Percentiles rank a stretch among this genome's conserved stretches.
Evolutionary conservation across 2,113 vertebrate genomes (phyloP).

Genomic region (Acrocephalus arundinaceus): DNA sequence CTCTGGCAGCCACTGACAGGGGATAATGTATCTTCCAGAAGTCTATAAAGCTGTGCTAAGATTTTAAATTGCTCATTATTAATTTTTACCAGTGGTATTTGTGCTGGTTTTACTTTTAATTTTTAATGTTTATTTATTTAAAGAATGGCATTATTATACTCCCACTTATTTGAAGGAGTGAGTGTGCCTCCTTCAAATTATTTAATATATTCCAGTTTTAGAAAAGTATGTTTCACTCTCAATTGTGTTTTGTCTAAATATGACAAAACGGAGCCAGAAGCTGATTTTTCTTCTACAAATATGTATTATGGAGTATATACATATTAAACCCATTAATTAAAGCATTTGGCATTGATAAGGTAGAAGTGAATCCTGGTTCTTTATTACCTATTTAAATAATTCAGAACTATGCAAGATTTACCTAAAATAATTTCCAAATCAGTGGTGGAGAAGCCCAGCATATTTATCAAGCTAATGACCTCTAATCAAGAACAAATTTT

Average conservation of each 20-base stretch:
- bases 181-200: background rate
- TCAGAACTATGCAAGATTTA: background rate
- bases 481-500: slow-evolving; percentile 18
- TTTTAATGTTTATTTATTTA: background rate
- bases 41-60: background rate
- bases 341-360: background rate
- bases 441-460: background rate
- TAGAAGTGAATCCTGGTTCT: background rate
- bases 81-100: background rate
- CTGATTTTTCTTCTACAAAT: background rate
- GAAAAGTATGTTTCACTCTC: background rate
- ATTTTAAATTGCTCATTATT: background rate
- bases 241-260: background rate
- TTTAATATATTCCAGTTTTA: background rate
- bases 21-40: background rate
- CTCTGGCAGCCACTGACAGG: background rate
- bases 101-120: background rate
- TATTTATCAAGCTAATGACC: background rate
- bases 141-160: background rate
- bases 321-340: background rate
- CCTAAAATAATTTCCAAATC: background rate
- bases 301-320: background rate
- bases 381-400: background rate
- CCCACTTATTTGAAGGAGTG: background rate
- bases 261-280: background rate